Evolutionary conservation across 2,113 vertebrate genomes (phyloP).

Genomic region (Melanotaenia duboulayi): DNA sequence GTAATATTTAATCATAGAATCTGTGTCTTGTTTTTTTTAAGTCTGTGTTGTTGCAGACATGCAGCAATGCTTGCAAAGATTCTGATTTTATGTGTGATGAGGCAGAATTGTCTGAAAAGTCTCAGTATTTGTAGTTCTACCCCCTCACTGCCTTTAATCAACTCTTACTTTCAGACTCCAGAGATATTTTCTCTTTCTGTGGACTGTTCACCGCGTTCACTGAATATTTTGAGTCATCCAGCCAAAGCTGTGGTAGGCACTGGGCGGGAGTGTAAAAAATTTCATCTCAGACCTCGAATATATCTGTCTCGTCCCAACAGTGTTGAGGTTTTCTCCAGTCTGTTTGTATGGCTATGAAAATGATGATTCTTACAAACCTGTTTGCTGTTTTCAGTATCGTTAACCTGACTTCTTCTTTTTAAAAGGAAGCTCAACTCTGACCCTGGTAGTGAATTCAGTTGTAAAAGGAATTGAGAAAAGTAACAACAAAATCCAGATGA

Average conservation of each 20-base stretch:
- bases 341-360: background rate
- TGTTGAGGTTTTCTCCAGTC: slow-evolving; percentile 27
- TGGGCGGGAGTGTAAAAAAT: slow-evolving; percentile 61
- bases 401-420: slow-evolving; percentile 57
- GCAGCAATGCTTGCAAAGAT: slow-evolving; percentile 1
- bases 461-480: slow-evolving; percentile 45
- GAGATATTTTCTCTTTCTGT: slow-evolving; percentile 54
- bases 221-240: slow-evolving; percentile 63
- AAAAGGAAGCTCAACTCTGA: slow-evolving; percentile 60
- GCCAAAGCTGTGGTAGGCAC: slow-evolving; percentile 62
- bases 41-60: slow-evolving; percentile 7
- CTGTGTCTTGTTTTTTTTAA: background rate
- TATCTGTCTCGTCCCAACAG: slow-evolving; percentile 51
- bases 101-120: slow-evolving; percentile 24
- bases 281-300: slow-evolving; percentile 50
- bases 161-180: slow-evolving; percentile 32
- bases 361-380: background rate
- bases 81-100: slow-evolving; percentile 11
- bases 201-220: slow-evolving; percentile 28
- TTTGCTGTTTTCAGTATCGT: slow-evolving; percentile 1
- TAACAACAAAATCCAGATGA: background rate
- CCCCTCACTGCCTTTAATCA: slow-evolving; percentile 41
- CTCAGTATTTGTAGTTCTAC: slow-evolving; percentile 25
- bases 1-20: slow-evolving; percentile 27
- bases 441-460: slow-evolving; percentile 23